Evolutionary conservation across 92 coral and sea anemone species (phyloP), one percentile per base, ranked within the genome.

Genomic region (Palythoa grandiflora): DNA sequence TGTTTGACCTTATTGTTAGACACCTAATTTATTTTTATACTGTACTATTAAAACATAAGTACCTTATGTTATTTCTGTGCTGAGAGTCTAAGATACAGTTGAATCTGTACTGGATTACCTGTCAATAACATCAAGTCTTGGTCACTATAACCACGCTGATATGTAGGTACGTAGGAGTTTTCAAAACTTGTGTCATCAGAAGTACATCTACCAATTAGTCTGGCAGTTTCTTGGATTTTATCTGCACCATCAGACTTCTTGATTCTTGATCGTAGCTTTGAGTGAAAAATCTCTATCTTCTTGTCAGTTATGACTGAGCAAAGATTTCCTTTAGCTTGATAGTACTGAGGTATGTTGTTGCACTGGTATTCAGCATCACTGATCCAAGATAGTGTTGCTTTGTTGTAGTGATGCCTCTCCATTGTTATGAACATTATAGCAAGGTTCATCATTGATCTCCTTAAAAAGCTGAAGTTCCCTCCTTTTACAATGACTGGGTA

Each of bases 221-320:
- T 51, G 47, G 90, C 92, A 8, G 92, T 92, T 86, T 92, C 87
- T 61, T 92, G 88, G 37, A 92, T 83, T 85, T 92, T 89, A 44
- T 55, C 73, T 17, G 70, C 92, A 16, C 73, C 79, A 68, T 89
- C 92, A 53, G 83, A 79, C 65, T 92, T 92, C 11, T 38, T 70
- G 20, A 87, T 89, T 54, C 87, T 87, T 17, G 86, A 78, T 86
- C 94, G 74, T 36, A 91, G 75, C 37, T 21, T 71, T 54, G 97
- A 94, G 54, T 92, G 97, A 75, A 94, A 94, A 59, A 94, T 90
- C 70, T 94, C 93, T 3, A 88, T 88, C 77, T 84, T 92, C 88
- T 92, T 91, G 21, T 92, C 96, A 39, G 90, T 93, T 60, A 91
- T 72, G 16, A 93, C 93, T 48, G 92, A 86, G 79, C 92, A 91